These are phyloP conservation scores for Branchinecta lindahli DNA, from an alignment of 1,140 invertebrate species.

Conservation along the genomic window DNA sequence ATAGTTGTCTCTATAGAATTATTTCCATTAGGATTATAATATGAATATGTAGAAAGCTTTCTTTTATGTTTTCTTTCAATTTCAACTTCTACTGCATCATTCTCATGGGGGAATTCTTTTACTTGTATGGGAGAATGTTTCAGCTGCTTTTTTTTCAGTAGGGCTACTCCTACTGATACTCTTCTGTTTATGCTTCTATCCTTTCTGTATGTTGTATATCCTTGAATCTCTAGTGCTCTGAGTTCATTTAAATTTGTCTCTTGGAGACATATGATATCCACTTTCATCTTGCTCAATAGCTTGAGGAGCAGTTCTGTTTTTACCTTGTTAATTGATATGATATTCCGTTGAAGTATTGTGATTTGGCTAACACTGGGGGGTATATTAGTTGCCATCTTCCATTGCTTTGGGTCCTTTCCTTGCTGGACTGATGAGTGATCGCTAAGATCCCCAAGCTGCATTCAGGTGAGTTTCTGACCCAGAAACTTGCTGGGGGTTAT, in stretches of 20 bases:
- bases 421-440: neutral
- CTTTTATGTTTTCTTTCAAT: neutral
- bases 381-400: neutral
- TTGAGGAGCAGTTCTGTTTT: neutral
- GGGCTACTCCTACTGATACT: neutral
- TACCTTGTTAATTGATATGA: neutral
- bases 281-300: neutral
- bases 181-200: neutral
- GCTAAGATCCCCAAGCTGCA: neutral
- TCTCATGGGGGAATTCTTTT: neutral
- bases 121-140: neutral
- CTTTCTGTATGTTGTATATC: slow-evolving; percentile 1
- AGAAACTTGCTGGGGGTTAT: neutral
- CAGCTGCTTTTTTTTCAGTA: neutral
- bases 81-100: neutral
- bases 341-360: neutral
- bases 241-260: neutral
- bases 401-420: neutral
- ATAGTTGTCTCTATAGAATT: neutral
- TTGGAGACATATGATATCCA: neutral
- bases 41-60: neutral
- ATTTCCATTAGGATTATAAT: slow-evolving; percentile 1
- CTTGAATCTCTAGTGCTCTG: neutral
- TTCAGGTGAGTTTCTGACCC: neutral
- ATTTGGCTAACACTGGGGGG: neutral